Conservation (phyloP, 2,888 invertebrate genomes). For the Tinea trinotella region DNA sequence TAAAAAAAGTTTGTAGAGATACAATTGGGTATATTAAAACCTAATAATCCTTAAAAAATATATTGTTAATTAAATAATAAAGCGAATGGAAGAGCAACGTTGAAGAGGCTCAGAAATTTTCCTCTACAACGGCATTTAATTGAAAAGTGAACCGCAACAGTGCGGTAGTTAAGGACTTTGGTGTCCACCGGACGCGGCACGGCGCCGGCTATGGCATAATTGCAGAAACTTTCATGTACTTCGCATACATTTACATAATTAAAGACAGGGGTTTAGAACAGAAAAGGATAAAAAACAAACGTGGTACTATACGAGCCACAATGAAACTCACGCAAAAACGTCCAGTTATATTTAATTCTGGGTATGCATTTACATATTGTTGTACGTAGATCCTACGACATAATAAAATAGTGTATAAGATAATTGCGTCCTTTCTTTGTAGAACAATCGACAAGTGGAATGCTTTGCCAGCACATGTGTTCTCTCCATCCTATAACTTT, state of each 20-base stretch:
- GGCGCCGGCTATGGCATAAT: constrained; percentile 52
- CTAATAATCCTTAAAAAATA: not conserved
- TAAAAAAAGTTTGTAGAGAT: too few relatives aligned
- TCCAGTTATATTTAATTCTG: not conserved
- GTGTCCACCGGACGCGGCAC: constrained; percentile 33
- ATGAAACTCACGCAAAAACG: not conserved
- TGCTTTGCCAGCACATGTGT: too few relatives aligned
- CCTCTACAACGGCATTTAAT: constrained; percentile 47
- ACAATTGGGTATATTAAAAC: too few relatives aligned
- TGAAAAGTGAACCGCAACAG: constrained; percentile 54
- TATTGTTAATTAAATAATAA: not conserved
- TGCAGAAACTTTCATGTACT: constrained; percentile 70
- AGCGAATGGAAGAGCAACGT: constrained; percentile 28
- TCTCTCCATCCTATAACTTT: too few relatives aligned
- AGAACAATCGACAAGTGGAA: too few relatives aligned
- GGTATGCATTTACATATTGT: too few relatives aligned
- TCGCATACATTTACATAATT: constrained; percentile 71
- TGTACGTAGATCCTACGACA: too few relatives aligned
- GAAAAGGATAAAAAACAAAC: constrained; percentile 13
- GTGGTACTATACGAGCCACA: not conserved
- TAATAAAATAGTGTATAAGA: too few relatives aligned
- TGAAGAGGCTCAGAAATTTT: constrained; percentile 41
- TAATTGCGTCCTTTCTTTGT: too few relatives aligned
- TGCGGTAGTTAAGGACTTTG: constrained; percentile 52
- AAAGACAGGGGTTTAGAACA: constrained; percentile 56